phyloP scores from a whole-genome alignment of 2,113 vertebrate genomes.

The Phalacrocorax aristotelis region DNA sequence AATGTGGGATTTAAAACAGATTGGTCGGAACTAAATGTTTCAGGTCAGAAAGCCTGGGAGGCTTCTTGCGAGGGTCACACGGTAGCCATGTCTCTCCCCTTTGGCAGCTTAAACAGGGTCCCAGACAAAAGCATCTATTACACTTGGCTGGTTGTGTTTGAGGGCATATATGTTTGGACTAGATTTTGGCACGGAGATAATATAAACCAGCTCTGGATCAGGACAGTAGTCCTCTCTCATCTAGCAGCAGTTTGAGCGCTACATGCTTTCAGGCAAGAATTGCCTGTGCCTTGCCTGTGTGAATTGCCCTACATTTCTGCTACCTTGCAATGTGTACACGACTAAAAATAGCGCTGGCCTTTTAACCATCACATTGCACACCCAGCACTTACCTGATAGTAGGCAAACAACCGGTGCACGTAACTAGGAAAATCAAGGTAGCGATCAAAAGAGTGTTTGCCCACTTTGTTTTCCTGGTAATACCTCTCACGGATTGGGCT shows the following conservation, averaged over 20 bases:
- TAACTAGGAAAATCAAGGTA: neutral
- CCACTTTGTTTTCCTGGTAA: neutral
- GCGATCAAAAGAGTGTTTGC: neutral
- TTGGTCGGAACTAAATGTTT: neutral
- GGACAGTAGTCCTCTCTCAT: neutral
- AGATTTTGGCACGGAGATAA: neutral
- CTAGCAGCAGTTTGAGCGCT: neutral
- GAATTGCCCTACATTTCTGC: slow-evolving; percentile 40
- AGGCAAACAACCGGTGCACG: neutral
- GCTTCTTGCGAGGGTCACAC: neutral
- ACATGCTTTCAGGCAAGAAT: neutral
- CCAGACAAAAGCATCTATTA: neutral
- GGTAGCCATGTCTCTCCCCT: neutral
- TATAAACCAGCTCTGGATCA: neutral
- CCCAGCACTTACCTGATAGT: neutral
- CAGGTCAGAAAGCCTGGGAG: neutral
- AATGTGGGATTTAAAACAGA: neutral
- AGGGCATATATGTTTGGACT: neutral
- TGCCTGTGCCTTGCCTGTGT: neutral
- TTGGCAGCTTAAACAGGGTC: neutral
- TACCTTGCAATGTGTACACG: neutral
- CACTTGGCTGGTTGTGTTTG: rapidly evolving
- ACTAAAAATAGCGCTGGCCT: slow-evolving; percentile 27
- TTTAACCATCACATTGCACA: neutral
- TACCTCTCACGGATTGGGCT: neutral